Base-by-base conservation (phyloP, 1,140 invertebrate species). In the Papilio polyxenes region DNA sequence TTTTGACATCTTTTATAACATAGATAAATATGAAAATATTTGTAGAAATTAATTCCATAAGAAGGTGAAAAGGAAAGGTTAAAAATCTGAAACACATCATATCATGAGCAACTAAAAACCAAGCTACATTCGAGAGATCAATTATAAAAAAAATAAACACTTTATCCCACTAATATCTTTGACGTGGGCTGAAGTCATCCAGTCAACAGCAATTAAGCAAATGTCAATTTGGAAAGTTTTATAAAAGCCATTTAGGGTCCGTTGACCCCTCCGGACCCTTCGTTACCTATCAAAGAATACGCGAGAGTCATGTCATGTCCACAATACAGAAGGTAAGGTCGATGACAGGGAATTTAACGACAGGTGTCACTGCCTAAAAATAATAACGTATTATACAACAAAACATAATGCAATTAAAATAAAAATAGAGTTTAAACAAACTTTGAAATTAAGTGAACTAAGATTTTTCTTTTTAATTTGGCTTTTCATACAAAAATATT, bases 151-250 rank as follows among this genome's bases (percentile, higher is more conserved):
- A 31, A 31, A 31, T 31, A 72, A 72, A 2, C 65, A 72, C 31
- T 72, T 72, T 72, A 72, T 11, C 13, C 13, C 31, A 72, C 65
- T 72, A 31, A 15, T 37, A 6, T 69, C 31, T 37, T 8, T 72
- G 6, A 72, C 31, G 65, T 72, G 65, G 65, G 65, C 31, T 72
- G 62, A n/a, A n/a, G 59, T 20, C 59, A 23, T n/a, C 62, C 6
- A 65, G 20, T 72, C 65, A 40, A 15, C 31, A 72, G 65, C 65
- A 72, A 72, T 72, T 72, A 72, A 72, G 65, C 31, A 72, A 72
- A 72, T 72, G 65, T 72, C 31, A 72, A 72, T 72, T 69, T 72
- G 65, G 65, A 72, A 72, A 72, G 65, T 72, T 62, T 62, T 40
- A 40, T 72, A 72, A 72, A 72, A 72, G 65, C n/a, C 65, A 72